Conservation (phyloP, 1,140 invertebrate species). For the Anastatus disparis region DNA sequence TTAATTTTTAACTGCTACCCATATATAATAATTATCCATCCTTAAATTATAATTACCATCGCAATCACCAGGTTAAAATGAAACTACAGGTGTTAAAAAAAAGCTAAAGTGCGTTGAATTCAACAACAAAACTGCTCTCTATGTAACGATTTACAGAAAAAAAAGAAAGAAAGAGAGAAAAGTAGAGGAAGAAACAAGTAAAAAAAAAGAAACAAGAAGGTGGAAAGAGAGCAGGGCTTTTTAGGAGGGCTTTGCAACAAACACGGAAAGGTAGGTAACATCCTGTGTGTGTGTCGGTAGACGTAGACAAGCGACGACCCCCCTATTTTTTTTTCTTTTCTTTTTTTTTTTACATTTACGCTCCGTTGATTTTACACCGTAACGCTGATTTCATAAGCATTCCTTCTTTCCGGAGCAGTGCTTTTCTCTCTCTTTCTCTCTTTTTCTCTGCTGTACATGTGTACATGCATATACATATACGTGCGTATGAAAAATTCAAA, state of each 20-base stretch:
- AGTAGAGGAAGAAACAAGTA: background rate
- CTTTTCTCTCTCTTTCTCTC: no score
- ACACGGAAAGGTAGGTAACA: conserved; percentile 56
- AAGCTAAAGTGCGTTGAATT: conserved; percentile 38
- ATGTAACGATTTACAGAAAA: conserved; percentile 7
- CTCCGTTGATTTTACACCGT: conserved; percentile 56
- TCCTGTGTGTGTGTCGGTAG: conserved; percentile 57
- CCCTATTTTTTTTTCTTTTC: no score
- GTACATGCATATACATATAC: no score
- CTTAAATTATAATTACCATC: no score
- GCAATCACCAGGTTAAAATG: no score
- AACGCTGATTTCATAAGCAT: conserved; percentile 58
- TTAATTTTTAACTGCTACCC: no score
- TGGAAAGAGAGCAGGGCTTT: background rate
- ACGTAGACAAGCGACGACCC: conserved; percentile 47
- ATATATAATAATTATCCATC: no score
- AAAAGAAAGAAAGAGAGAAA: conserved; percentile 30
- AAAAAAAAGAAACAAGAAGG: background rate
- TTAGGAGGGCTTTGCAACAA: conserved; percentile 35
- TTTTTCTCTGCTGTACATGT: no score
- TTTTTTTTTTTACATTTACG: conserved; percentile 48
- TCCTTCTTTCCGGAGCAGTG: conserved; percentile 47
- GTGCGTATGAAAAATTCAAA: conserved; percentile 10
- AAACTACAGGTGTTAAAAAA: conserved; percentile 41
- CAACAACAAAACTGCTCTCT: conserved; percentile 27